These are phyloP conservation scores for Protophormia terraenovae DNA, from an alignment of 2,888 invertebrate species.

Conservation along the genomic window DNA sequence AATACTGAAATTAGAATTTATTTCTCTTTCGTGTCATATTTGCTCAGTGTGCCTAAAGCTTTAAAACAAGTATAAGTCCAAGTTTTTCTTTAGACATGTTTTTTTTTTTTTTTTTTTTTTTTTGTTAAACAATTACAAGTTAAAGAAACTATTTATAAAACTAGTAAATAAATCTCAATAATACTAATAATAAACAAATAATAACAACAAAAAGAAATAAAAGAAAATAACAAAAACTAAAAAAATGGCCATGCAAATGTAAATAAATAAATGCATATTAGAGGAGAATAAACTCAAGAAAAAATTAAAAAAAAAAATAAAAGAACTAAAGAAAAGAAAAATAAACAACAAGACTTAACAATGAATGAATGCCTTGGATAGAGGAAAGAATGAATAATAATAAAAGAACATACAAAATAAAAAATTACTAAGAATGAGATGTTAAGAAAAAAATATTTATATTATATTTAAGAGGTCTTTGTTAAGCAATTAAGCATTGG, in stretches of 20 bases:
- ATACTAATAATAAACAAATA: no score
- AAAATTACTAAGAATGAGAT: slow-evolving; percentile 31
- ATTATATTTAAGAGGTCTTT: slow-evolving; percentile 32
- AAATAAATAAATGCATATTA: slow-evolving; percentile 34
- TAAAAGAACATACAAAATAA: neutral
- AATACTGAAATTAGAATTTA: no score
- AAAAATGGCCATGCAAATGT: slow-evolving; percentile 53
- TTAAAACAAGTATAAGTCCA: slow-evolving; percentile 40
- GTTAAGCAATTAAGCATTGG: slow-evolving; percentile 55
- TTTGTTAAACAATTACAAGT: slow-evolving; percentile 43
- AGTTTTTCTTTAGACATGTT: no score
- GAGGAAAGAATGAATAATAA: neutral
- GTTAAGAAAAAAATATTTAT: slow-evolving; percentile 33
- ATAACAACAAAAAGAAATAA: no score
- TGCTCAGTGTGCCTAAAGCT: no score
- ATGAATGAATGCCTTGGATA: neutral
- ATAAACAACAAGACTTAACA: slow-evolving; percentile 1
- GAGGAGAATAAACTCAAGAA: slow-evolving; percentile 32
- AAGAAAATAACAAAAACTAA: slow-evolving; percentile 17
- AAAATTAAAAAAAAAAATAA: slow-evolving; percentile 2
- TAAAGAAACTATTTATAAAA: slow-evolving; percentile 50
- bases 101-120: no score
- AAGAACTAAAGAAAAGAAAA: neutral
- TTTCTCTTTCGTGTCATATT: no score
- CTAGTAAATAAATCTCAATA: slow-evolving; percentile 64